These are phyloP conservation scores for Vanessa atalanta DNA, from an alignment of 1,140 invertebrate genomes.

Conservation along the genomic window DNA sequence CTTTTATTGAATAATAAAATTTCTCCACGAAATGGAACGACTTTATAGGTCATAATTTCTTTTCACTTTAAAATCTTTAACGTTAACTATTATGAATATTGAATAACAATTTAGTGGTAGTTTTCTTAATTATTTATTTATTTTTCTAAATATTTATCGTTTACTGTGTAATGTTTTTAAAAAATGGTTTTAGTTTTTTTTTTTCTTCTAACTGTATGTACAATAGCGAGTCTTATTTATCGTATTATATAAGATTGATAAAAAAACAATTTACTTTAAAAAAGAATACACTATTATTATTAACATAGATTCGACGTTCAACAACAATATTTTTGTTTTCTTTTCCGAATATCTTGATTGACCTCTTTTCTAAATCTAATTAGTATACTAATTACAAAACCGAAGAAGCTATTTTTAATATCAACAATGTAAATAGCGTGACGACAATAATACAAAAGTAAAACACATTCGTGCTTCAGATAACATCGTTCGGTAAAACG, in stretches of 20 bases:
- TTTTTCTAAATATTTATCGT: too few relatives aligned
- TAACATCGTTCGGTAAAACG: constrained; percentile 70
- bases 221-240: too few relatives aligned
- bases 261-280: too few relatives aligned
- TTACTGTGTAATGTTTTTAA: neutral
- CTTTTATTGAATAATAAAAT: constrained; percentile 80
- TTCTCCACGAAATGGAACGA: constrained; percentile 73
- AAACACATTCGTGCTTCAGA: constrained; percentile 74
- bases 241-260: too few relatives aligned
- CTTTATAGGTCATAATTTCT: constrained; percentile 77
- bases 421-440: constrained; percentile 60
- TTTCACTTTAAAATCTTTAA: constrained; percentile 46
- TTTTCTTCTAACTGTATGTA: neutral
- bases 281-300: too few relatives aligned
- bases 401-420: neutral
- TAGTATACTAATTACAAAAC: neutral
- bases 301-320: too few relatives aligned
- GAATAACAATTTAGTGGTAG: constrained; percentile 6
- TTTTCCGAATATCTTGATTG: too few relatives aligned
- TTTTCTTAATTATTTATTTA: neutral
- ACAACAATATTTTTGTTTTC: too few relatives aligned
- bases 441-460: constrained; percentile 69
- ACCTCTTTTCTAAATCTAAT: neutral
- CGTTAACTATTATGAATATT: constrained; percentile 9
- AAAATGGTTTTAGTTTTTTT: neutral